Percentiles rank a stretch among this genome's conserved stretches.
phyloP scores from a whole-genome alignment of 2,797 vertebrate species.

The Cuculus canorus region DNA sequence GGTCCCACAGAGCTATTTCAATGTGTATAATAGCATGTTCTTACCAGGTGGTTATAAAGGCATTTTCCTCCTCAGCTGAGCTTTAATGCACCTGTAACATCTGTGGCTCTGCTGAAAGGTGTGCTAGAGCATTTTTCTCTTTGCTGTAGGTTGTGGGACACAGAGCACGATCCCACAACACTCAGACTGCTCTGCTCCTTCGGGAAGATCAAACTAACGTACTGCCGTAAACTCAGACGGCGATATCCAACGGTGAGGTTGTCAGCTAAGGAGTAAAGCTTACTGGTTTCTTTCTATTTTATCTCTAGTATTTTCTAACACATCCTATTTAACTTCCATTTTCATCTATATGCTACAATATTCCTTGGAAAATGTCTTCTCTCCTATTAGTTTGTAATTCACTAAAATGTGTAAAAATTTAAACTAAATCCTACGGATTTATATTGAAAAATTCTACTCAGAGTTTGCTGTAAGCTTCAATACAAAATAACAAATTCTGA shows the following conservation, averaged over 20 bases:
- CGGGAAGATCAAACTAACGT: background rate
- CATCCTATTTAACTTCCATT: background rate
- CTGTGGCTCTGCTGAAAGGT: accelerated
- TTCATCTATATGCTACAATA: background rate
- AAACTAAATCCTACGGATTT: background rate
- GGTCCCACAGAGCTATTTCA: background rate
- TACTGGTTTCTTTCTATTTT: background rate
- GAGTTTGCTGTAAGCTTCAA: background rate
- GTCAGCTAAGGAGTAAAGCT: background rate
- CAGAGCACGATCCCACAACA: accelerated
- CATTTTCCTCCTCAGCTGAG: background rate
- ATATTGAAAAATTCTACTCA: background rate
- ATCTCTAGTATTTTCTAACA: background rate
- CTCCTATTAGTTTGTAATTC: background rate
- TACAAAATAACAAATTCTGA: background rate
- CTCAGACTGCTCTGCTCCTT: background rate
- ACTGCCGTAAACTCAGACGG: background rate
- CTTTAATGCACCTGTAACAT: background rate
- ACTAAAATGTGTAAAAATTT: background rate
- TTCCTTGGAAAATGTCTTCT: background rate
- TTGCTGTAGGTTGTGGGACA: background rate
- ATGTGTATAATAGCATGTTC: background rate
- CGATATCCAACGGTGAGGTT: background rate
- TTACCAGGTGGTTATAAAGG: background rate
- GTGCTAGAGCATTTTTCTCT: background rate